These are phyloP conservation scores for Natrix natrix DNA, from an alignment of 2,797 vertebrate species.

Conservation along the genomic window DNA sequence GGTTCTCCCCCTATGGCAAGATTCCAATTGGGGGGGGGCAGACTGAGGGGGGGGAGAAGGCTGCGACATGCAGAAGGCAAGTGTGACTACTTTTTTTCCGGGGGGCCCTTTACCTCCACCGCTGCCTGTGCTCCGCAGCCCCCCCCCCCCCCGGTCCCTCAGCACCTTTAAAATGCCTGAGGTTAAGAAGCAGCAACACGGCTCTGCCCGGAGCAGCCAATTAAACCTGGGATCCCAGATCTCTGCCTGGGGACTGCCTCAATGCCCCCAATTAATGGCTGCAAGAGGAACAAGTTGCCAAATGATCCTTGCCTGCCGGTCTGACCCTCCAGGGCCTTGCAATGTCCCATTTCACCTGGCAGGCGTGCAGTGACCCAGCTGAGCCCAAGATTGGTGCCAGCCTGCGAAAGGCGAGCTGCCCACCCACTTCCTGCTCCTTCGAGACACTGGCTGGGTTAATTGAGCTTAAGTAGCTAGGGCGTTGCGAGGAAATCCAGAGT, in stretches of 20 bases:
- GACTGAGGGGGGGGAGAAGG: background rate
- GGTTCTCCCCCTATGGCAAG: background rate
- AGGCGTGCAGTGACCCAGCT: background rate
- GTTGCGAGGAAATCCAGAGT: too few relatives aligned
- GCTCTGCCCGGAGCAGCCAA: background rate
- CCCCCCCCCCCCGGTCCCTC: background rate
- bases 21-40: background rate
- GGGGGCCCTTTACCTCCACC: background rate
- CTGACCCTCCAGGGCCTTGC: background rate
- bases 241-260: background rate
- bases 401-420: background rate
- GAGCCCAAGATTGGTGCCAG: background rate
- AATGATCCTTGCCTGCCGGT: background rate
- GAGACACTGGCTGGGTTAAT: background rate
- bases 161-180: background rate
- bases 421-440: background rate
- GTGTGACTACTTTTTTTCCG: background rate
- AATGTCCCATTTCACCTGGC: background rate
- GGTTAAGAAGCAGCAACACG: background rate
- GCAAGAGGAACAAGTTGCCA: background rate
- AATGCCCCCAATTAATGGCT: background rate
- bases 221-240: background rate
- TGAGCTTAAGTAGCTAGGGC: background rate
- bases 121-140: background rate
- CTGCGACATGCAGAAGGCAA: background rate